Conservation (phyloP, 2,888 invertebrate species). For the Mechanitis messenoides region DNA sequence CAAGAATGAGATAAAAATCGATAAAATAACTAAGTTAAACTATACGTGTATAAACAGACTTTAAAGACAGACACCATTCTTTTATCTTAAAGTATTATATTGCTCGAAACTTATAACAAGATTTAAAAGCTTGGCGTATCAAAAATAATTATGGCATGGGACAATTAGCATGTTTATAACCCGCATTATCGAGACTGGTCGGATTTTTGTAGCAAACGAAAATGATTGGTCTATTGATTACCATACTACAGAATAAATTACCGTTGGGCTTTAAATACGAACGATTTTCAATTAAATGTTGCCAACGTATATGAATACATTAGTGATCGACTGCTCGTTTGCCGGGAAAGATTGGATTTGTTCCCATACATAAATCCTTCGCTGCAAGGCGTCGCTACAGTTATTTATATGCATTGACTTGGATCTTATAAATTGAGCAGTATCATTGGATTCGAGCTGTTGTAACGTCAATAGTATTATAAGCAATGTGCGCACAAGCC, state of each 20-base stretch:
- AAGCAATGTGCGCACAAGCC: constrained; percentile 68
- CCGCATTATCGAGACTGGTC: background rate
- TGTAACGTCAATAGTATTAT: constrained; percentile 57
- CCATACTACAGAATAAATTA: too few relatives aligned
- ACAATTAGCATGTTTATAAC: background rate
- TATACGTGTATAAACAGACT: constrained; percentile 1
- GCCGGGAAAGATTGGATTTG: background rate
- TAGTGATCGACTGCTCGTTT: too few relatives aligned
- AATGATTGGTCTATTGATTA: background rate
- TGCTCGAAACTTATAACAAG: too few relatives aligned
- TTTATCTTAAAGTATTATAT: too few relatives aligned
- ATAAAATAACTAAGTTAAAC: constrained; percentile 8
- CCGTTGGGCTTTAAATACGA: background rate
- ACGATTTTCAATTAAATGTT: constrained; percentile 1
- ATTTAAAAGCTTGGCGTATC: too few relatives aligned
- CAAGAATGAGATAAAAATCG: constrained; percentile 48
- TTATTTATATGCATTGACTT: background rate
- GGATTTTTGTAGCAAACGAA: background rate
- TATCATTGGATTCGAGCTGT: constrained; percentile 44
- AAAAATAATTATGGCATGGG: background rate
- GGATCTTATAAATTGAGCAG: constrained; percentile 1
- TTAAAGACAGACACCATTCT: too few relatives aligned
- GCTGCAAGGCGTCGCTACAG: background rate
- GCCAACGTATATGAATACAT: background rate
- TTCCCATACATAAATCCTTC: background rate